phyloP scores from a whole-genome alignment of 2,113 vertebrate genomes.

The Orientallactaga bullata region DNA sequence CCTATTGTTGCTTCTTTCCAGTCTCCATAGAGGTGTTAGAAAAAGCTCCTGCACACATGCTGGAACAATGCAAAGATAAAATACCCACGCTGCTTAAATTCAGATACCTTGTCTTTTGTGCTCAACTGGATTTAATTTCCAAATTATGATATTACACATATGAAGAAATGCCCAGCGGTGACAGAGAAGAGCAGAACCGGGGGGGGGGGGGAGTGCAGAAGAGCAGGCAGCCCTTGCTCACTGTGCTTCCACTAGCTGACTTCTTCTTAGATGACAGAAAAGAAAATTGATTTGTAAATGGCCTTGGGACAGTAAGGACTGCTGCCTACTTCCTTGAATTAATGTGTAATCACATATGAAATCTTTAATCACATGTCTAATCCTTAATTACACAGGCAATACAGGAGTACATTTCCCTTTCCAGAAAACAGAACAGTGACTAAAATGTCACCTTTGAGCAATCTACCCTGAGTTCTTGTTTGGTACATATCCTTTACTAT shows the following conservation, averaged over 20 bases:
- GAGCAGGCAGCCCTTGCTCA: background rate
- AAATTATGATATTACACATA: constrained; percentile 11
- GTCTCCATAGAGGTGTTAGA: background rate
- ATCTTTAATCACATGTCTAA: constrained; percentile 36
- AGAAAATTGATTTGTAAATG: constrained; percentile 44
- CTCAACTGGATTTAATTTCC: constrained; percentile 18
- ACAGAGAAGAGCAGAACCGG: background rate
- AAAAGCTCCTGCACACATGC: background rate
- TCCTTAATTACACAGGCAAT: background rate
- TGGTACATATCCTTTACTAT: background rate
- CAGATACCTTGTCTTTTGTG: background rate
- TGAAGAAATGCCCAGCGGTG: background rate
- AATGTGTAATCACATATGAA: background rate
- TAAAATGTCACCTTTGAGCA: background rate
- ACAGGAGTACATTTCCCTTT: background rate
- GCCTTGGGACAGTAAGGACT: background rate
- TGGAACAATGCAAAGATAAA: background rate
- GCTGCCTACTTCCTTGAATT: background rate
- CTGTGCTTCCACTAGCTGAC: background rate
- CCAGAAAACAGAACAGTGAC: background rate
- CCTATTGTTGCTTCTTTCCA: constrained; percentile 49
- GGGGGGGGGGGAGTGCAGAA: too few relatives aligned
- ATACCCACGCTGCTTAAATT: background rate
- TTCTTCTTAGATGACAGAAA: background rate
- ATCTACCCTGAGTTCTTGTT: background rate